phyloP scores from a whole-genome alignment of 1,140 invertebrate species.

The Anastrepha ludens region DNA sequence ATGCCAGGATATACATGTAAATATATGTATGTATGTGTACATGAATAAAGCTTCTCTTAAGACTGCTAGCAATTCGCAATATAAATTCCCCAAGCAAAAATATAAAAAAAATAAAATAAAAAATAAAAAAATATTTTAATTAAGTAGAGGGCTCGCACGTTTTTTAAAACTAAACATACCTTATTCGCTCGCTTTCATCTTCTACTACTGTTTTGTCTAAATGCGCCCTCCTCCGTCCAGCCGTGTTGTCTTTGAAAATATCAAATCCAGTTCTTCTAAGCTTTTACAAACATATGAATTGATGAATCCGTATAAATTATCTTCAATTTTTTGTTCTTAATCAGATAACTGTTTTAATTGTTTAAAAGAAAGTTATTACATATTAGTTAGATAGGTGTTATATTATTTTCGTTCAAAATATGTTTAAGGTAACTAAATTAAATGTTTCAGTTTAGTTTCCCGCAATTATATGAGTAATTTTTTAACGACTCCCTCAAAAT shows the following conservation, averaged over 20 bases:
- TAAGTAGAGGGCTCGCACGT: constrained; percentile 6
- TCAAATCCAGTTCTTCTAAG: constrained; percentile 73
- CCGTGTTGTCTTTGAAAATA: constrained; percentile 65
- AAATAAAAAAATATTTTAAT: not conserved
- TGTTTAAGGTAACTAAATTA: not conserved
- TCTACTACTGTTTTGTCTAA: constrained; percentile 8
- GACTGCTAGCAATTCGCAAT: not conserved
- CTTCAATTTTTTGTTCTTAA: constrained; percentile 59
- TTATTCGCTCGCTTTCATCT: not conserved
- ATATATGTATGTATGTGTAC: not conserved
- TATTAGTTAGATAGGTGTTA: constrained; percentile 29
- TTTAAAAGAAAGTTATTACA: not conserved
- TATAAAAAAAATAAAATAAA: too few relatives aligned
- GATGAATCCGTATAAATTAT: constrained; percentile 41
- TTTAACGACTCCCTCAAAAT: not conserved
- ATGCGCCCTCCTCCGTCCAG: constrained; percentile 7
- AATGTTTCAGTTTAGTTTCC: not conserved
- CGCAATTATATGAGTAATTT: not conserved
- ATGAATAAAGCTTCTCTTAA: not conserved
- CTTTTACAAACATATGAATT: constrained; percentile 74
- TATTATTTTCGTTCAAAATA: constrained; percentile 2
- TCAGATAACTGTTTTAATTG: constrained; percentile 53
- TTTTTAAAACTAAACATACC: not conserved
- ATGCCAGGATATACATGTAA: not conserved
- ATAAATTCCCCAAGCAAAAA: not conserved